Evolutionary conservation across 30 jellyfish, hydroid and myxozoan species (phyloP).

Genomic region (Pseudorhiza aurosa): DNA sequence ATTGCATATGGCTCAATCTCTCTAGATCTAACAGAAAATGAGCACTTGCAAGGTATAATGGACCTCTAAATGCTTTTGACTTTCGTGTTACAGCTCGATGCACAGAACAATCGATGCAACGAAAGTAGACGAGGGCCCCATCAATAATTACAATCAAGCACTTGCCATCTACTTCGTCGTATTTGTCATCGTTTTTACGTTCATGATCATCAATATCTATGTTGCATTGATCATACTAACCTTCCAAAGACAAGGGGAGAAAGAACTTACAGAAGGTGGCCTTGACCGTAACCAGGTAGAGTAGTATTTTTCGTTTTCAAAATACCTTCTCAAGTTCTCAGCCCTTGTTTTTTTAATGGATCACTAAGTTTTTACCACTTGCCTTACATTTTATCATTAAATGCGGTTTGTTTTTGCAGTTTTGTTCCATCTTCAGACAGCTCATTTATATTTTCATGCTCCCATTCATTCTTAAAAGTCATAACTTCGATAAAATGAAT

Average conservation of each 20-base stretch:
- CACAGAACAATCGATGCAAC: constrained; percentile 95
- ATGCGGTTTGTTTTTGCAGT: too few species aligned
- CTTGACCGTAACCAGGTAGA: constrained; percentile 95
- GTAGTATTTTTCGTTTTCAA: not conserved
- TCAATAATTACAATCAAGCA: constrained; percentile 75
- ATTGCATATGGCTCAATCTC: too few species aligned
- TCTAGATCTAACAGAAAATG: too few species aligned
- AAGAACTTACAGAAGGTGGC: constrained; percentile 93
- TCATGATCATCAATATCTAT: constrained; percentile 95
- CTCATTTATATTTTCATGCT: not conserved
- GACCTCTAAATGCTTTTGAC: too few species aligned
- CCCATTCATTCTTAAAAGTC: too few species aligned
- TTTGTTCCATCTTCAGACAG: too few species aligned
- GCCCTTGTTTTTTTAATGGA: too few species aligned
- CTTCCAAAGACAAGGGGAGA: constrained; percentile 98
- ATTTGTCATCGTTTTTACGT: constrained; percentile 93
- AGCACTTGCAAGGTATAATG: too few species aligned
- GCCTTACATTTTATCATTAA: too few species aligned
- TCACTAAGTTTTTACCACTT: too few species aligned
- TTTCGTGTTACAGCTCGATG: constrained; percentile 82
- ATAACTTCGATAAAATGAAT: too few species aligned
- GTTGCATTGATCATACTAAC: constrained; percentile 95
- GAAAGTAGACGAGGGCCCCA: constrained; percentile 79
- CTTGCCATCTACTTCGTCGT: constrained; percentile 77
- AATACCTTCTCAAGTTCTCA: too few species aligned